A percentile compares a stretch with the other conserved stretches of the same genome.
These are phyloP conservation scores for Melanotaenia maccullochi DNA, from an alignment of 2,797 vertebrate species.

Conservation along the genomic window DNA sequence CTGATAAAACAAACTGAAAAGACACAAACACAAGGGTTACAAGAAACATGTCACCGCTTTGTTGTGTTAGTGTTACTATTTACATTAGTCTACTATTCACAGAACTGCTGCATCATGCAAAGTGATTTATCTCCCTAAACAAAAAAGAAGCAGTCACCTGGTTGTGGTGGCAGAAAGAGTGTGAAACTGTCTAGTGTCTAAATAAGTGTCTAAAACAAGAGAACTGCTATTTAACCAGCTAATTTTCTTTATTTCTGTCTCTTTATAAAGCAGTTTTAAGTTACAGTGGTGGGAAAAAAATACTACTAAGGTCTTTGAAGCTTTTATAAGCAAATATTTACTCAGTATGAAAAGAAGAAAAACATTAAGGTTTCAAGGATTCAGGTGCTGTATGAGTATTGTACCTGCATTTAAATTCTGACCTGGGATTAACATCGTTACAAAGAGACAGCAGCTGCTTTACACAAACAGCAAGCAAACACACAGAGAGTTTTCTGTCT, in stretches of 20 bases:
- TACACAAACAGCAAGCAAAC: conserved; percentile 50
- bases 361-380: conserved; percentile 40
- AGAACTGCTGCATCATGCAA: neutral
- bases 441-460: conserved; percentile 67
- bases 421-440: conserved; percentile 53
- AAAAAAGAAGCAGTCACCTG: conserved; percentile 29
- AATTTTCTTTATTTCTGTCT: neutral
- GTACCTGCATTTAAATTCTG: conserved; percentile 33
- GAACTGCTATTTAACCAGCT: conserved; percentile 49
- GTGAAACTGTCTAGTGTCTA: conserved; percentile 76
- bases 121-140: neutral
- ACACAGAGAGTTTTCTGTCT: conserved; percentile 25
- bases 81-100: neutral
- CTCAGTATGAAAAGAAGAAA: conserved; percentile 32
- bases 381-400: conserved; percentile 34
- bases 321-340: conserved; percentile 60
- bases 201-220: conserved; percentile 77
- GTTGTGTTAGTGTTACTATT: neutral
- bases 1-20: neutral
- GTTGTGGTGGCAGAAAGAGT: conserved; percentile 66
- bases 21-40: neutral
- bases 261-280: conserved; percentile 27
- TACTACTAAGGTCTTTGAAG: conserved; percentile 43
- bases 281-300: conserved; percentile 49
- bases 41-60: neutral